Base-by-base conservation (phyloP, 1,140 invertebrate genomes). In the Rhagoletis pomonella region DNA sequence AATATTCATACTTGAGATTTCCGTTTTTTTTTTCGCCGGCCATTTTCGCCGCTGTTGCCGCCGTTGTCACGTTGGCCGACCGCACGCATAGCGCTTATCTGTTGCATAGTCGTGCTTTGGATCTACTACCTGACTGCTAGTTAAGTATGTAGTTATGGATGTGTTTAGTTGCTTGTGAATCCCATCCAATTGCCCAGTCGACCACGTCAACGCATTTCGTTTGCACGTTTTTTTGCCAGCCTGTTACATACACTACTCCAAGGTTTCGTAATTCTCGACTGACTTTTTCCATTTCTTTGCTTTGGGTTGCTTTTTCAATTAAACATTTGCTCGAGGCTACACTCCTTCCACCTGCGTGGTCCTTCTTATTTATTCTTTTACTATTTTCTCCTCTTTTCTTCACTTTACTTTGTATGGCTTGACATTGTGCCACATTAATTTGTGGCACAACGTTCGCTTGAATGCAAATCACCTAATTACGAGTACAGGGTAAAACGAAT, bases 221-320 rank as follows among this genome's bases (percentile, higher is more conserved):
- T 10, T 81, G 7, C 2, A 81, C 44, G 29, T 29, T 29, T 29
- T 29, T 29, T 29, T 29, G 29, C 29, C 29, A 29, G 29, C 29
- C 29, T 29, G 29, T 29, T 29, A n/a, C 29, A 29, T 29, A 29
- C 19, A 4, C 17, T 55, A 55, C 7, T 81, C 14, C 17, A 39
- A 50, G 47, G 47, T 47, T 81, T 81, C 47, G 73, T 29, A 55
- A 19, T 81, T 55, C 47, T 29, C 17, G 47, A 19, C 47, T 55
- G 17, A 42, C 73, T 7, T 14, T 55, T 81, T 55, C 5, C 4
- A 55, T 55, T 81, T 81, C 47, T 77, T 81, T 55, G 47, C 47
- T 81, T 50, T 81, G 73, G 47, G 39, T 81, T 50, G n/a, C 47
- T 81, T 81, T 81, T 81, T 81, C 73, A 81, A 81, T 81, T 81